A percentile compares a stretch with the other conserved stretches of the same genome.
Conservation (phyloP, 2,797 vertebrate species). For the Danio jaintianensis region DNA sequence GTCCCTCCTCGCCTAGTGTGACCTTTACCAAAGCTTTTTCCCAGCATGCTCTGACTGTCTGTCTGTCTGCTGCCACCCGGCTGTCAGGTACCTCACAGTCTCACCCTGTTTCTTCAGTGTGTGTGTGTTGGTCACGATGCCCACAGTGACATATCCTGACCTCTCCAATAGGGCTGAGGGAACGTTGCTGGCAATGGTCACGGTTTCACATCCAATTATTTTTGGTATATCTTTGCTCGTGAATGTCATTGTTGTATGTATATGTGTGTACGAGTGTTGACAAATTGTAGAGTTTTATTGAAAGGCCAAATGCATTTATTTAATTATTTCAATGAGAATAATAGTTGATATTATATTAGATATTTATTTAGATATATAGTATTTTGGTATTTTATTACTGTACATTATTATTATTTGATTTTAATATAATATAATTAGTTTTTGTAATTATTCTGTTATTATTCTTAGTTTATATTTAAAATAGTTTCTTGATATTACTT, state of each 20-base stretch:
- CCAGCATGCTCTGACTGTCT: slow-evolving; percentile 55
- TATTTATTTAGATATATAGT: too few relatives aligned
- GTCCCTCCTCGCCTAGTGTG: slow-evolving; percentile 66
- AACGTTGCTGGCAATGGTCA: neutral
- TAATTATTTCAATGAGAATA: too few relatives aligned
- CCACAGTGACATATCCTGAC: slow-evolving; percentile 44
- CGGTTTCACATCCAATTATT: slow-evolving; percentile 14
- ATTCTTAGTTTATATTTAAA: too few relatives aligned
- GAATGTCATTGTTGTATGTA: neutral
- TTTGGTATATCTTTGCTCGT: neutral
- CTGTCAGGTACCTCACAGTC: slow-evolving; percentile 58
- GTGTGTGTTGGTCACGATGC: slow-evolving; percentile 43
- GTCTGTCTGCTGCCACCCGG: slow-evolving; percentile 60
- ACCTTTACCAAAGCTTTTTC: slow-evolving; percentile 64
- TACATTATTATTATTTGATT: too few relatives aligned
- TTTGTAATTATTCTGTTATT: too few relatives aligned
- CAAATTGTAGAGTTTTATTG: too few relatives aligned
- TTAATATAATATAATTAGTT: too few relatives aligned
- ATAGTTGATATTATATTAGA: too few relatives aligned
- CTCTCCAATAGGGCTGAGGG: slow-evolving; percentile 25
- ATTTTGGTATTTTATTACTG: too few relatives aligned
- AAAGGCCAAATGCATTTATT: too few relatives aligned
- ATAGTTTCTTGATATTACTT: too few relatives aligned
- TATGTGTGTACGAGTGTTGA: neutral
- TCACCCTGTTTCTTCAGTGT: slow-evolving; percentile 43